Conservation (phyloP, 2,113 vertebrate species). For the Toxostoma redivivum region DNA sequence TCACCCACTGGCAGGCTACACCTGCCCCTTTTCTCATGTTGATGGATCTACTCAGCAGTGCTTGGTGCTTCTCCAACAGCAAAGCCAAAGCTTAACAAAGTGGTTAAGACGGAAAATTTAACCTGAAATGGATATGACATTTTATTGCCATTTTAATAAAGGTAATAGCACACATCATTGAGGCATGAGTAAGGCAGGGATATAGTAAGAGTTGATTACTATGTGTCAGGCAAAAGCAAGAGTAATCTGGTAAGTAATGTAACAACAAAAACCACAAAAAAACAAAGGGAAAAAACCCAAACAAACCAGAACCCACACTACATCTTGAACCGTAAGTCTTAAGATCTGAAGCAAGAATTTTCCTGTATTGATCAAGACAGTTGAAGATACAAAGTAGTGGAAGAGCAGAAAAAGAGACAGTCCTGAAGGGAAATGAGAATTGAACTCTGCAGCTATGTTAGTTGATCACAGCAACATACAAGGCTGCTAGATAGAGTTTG, state of each 20-base stretch:
- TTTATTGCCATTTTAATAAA: not conserved
- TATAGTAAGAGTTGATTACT: not conserved
- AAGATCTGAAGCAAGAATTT: not conserved
- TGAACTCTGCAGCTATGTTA: not conserved
- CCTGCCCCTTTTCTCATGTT: not conserved
- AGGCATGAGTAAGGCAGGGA: not conserved
- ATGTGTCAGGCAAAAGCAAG: not conserved
- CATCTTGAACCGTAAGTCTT: not conserved
- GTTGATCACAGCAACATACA: not conserved
- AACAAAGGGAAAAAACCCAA: rapidly evolving
- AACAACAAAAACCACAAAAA: not conserved
- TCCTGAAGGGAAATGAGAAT: not conserved
- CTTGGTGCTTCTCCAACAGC: not conserved
- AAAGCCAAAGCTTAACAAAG: not conserved
- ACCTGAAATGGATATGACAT: not conserved
- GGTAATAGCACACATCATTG: not conserved
- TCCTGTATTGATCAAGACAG: not conserved
- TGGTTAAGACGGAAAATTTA: not conserved
- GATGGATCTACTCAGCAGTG: not conserved
- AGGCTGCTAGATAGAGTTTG: not conserved
- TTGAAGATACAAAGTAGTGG: not conserved
- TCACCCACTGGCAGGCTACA: not conserved
- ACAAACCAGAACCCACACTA: not conserved
- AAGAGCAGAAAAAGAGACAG: not conserved
- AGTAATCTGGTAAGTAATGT: not conserved